Evolutionary conservation across 2,888 invertebrate genomes (phyloP).

Genomic region (Lasioglossum zephyrum): DNA sequence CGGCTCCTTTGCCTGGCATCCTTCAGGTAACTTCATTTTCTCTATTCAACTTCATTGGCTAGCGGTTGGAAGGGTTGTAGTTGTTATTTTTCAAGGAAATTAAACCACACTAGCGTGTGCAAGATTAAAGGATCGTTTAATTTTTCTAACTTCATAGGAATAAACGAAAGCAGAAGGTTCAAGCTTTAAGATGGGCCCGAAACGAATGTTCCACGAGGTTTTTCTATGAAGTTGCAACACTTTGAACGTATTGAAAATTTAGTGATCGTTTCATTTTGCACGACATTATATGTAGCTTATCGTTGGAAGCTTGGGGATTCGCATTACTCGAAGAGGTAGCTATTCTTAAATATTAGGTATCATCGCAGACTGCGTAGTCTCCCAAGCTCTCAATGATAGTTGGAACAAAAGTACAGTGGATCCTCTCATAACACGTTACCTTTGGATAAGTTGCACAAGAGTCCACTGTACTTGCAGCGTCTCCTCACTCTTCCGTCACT

Average conservation of each 20-base stretch:
- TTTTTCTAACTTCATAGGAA: neutral
- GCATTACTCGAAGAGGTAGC: neutral
- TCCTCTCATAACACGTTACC: neutral
- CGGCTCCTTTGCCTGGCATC: conserved; percentile 85
- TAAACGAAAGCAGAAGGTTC: too few species aligned
- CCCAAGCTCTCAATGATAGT: neutral
- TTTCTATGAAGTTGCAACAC: neutral
- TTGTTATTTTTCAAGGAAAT: neutral
- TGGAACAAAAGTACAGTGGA: neutral
- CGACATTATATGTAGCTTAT: neutral
- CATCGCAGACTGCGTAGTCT: neutral
- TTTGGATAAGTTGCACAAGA: neutral
- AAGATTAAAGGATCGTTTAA: neutral
- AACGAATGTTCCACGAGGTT: neutral
- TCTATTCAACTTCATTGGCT: neutral
- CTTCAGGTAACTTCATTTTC: conserved; percentile 86
- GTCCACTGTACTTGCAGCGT: neutral
- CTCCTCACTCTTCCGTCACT: neutral
- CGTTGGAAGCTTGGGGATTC: neutral
- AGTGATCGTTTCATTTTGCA: neutral
- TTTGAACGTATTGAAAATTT: neutral
- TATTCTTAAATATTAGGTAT: neutral
- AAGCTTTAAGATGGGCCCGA: too few species aligned
- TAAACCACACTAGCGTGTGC: neutral
- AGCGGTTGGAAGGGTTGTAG: conserved; percentile 4